phyloP scores from a whole-genome alignment of 2,113 vertebrate genomes.

The Callipepla californica region DNA sequence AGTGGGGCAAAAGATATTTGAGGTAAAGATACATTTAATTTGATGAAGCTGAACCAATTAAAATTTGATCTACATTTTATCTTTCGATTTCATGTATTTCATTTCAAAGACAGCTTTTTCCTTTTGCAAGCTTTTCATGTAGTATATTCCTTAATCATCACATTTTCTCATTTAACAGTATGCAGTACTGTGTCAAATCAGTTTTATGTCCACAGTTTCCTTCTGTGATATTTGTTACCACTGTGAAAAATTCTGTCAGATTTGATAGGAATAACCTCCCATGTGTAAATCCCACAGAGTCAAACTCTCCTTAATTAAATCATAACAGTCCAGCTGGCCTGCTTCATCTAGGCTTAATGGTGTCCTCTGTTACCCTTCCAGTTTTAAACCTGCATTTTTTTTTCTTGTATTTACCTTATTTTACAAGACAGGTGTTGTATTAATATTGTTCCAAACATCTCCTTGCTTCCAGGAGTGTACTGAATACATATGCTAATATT shows the following conservation, averaged over 20 bases:
- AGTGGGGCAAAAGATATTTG: not conserved
- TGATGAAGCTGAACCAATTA: not conserved
- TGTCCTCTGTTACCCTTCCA: constrained; percentile 40
- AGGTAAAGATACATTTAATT: not conserved
- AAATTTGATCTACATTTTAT: not conserved
- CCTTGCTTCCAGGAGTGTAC: not conserved
- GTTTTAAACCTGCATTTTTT: not conserved
- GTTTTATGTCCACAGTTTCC: constrained; percentile 14
- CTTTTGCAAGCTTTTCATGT: not conserved
- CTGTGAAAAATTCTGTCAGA: constrained; percentile 55
- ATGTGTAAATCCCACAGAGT: constrained; percentile 63
- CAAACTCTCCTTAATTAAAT: constrained; percentile 63
- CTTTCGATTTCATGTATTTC: not conserved
- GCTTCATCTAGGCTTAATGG: not conserved
- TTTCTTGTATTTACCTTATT: not conserved
- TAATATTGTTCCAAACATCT: not conserved
- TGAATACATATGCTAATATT: constrained; percentile 57
- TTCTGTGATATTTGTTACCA: constrained; percentile 44
- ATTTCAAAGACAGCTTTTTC: not conserved
- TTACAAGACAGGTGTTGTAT: constrained; percentile 9
- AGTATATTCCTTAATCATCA: not conserved
- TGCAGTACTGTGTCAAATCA: not conserved
- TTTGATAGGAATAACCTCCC: constrained; percentile 48
- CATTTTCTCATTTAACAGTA: not conserved
- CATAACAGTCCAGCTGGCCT: constrained; percentile 59